phyloP scores from a whole-genome alignment of 2,113 vertebrate species.

The Ellobius talpinus region DNA sequence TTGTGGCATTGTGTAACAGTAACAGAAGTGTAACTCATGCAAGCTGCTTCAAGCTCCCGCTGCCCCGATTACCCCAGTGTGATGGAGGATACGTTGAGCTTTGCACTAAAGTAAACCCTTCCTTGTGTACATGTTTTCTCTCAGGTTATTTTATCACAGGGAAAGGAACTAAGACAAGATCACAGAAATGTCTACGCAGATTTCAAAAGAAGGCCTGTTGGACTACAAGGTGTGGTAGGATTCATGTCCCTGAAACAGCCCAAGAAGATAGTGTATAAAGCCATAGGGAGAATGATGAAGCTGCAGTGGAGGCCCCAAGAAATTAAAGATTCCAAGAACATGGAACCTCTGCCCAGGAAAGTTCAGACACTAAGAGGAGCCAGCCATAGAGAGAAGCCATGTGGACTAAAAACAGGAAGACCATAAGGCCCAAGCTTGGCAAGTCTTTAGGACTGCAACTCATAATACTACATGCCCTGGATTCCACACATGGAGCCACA shows the following conservation, averaged over 20 bases:
- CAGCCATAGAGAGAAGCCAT: neutral
- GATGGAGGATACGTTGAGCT: neutral
- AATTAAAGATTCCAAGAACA: neutral
- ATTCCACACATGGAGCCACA: neutral
- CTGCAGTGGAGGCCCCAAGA: neutral
- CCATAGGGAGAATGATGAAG: neutral
- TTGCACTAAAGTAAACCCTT: neutral
- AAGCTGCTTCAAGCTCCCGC: neutral
- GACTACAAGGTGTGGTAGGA: neutral
- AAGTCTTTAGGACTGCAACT: neutral
- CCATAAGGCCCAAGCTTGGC: no score
- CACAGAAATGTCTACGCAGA: neutral
- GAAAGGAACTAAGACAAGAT: neutral
- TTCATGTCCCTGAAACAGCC: neutral
- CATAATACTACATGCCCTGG: neutral
- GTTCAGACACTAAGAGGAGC: neutral
- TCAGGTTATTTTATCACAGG: neutral
- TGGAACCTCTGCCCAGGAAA: neutral
- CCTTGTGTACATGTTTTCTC: neutral
- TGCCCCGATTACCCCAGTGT: neutral
- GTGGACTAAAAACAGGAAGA: neutral
- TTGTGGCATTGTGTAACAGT: no score
- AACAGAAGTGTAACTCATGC: neutral
- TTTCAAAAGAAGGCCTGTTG: neutral
- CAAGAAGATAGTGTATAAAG: neutral